A percentile compares a stretch with the other conserved stretches of the same genome.
phyloP scores from a whole-genome alignment of 2,888 invertebrate genomes.

The Sesamia inferens region DNA sequence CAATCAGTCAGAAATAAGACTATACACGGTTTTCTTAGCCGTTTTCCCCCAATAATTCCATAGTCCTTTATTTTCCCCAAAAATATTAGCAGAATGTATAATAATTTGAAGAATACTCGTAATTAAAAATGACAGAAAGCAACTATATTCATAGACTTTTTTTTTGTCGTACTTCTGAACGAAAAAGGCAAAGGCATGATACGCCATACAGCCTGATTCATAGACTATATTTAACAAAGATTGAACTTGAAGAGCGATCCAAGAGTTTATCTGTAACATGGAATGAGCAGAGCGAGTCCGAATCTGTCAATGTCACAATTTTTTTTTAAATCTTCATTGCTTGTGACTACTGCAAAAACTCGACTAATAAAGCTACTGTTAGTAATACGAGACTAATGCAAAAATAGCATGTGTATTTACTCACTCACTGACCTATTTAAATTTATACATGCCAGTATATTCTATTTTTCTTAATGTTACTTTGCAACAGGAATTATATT shows the following conservation, averaged over 20 bases:
- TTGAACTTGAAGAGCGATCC: too few species aligned
- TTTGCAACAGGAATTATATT: background rate
- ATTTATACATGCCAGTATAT: background rate
- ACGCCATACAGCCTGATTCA: too few species aligned
- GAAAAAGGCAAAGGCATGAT: too few species aligned
- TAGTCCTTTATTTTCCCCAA: background rate
- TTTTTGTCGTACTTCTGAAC: too few species aligned
- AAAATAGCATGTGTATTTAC: background rate
- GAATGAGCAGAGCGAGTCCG: background rate
- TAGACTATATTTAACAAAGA: too few species aligned
- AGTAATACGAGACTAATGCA: background rate
- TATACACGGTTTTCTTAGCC: background rate
- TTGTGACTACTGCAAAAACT: background rate
- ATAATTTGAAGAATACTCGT: background rate
- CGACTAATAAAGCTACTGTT: background rate
- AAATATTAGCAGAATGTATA: too few species aligned
- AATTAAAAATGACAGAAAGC: background rate
- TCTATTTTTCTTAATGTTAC: background rate
- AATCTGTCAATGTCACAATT: background rate
- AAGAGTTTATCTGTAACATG: too few species aligned
- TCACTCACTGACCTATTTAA: too few species aligned
- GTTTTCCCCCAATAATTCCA: conserved; percentile 3
- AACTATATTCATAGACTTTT: too few species aligned
- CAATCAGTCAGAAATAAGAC: background rate
- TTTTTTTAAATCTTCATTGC: background rate